Evolutionary conservation across 2,888 invertebrate species (phyloP), one percentile per base, ranked within the genome.

Genomic region (Brachypterus glaber): DNA sequence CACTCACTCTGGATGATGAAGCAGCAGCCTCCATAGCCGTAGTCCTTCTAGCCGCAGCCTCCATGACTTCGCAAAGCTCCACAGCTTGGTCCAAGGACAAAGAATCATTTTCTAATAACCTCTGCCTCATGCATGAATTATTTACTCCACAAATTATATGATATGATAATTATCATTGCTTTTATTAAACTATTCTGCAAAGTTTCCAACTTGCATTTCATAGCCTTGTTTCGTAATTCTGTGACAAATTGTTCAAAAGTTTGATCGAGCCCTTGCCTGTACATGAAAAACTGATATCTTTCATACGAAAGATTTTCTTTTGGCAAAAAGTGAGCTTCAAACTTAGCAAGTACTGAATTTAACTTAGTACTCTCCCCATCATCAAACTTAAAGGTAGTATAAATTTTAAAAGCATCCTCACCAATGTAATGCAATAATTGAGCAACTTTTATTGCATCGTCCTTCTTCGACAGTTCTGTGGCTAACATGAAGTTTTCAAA

Each of bases 401-500:
- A 51, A 21, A 54, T 45, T 39, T 43, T 41, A 14, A 49, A 47
- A 1, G 44, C 47, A 32, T 48, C 49, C 14, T 53, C 50, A 0
- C 51, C 51, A 5, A 54, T 48, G 13, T 43, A 45, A 33, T 52
- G 48, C 8, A 53, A 43, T 9, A 50, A 17, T 30, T 49, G 49
- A 2, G 50, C 47, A 39, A 49, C 48, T 34, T 52, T 47, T 17
- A 36, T 43, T 3, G 37, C 33, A 33, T 48, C 48, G 2, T 39
- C 15, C 33, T 52, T 50, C 18, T 50, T 48, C 12, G 37, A 38
- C n/a, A 45, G 8, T 35, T 51, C 51, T 0, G 40, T 37, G 11
- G 52, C 50, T 1, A 39, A 30, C n/a, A 49, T 35, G 30, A 48
- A 49, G 15, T 43, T 53, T 33, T 37, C 36, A 17, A 46, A 50